phyloP scores from a whole-genome alignment of 2,888 invertebrate species.

The Ochlodes sylvanus region DNA sequence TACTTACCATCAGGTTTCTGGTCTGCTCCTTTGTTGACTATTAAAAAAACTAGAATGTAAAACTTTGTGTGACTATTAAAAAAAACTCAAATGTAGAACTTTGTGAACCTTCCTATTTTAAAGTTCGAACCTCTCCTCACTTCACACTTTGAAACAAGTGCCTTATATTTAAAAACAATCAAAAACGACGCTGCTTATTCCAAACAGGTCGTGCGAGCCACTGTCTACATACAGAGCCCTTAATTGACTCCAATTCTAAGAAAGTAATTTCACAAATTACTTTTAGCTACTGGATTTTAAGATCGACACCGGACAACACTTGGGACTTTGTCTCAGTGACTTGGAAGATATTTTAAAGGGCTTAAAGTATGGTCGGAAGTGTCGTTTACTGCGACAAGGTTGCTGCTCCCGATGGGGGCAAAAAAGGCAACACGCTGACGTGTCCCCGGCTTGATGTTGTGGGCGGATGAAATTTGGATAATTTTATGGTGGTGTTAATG shows the following conservation, averaged over 20 bases:
- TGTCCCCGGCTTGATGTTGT: constrained; percentile 55
- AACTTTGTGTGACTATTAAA: no score
- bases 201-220: constrained; percentile 45
- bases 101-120: no score
- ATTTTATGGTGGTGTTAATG: constrained; percentile 36
- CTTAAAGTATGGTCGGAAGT: not conserved
- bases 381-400: constrained; percentile 61
- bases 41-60: no score
- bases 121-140: not conserved
- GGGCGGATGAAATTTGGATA: constrained; percentile 60
- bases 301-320: constrained; percentile 65
- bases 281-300: constrained; percentile 81
- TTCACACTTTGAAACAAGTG: constrained; percentile 5
- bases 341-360: not conserved
- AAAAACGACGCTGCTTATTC: constrained; percentile 45
- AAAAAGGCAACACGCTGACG: constrained; percentile 58
- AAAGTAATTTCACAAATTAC: constrained; percentile 85
- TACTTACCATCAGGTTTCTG: no score
- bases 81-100: no score
- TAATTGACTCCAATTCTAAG: constrained; percentile 83
- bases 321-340: constrained; percentile 61
- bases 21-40: no score
- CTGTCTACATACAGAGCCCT: constrained; percentile 52
- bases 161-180: constrained; percentile 38
- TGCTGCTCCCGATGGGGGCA: constrained; percentile 58